A percentile compares a stretch with the other conserved stretches of the same genome.
phyloP scores from a whole-genome alignment of 2,888 invertebrate species.

The Synergus gifuensis region DNA sequence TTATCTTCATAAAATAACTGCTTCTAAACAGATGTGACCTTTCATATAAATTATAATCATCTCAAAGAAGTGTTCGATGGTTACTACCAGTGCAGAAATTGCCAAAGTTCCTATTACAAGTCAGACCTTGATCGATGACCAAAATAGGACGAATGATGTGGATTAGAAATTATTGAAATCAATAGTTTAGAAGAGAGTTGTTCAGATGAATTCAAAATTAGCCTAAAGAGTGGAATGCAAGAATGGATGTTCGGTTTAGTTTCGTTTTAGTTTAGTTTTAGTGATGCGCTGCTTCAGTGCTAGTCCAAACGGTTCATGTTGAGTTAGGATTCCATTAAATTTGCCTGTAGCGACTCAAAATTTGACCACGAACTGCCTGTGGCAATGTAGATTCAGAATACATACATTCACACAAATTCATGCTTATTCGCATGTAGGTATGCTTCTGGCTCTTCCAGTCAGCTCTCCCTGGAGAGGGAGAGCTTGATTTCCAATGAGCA shows the following conservation, averaged over 20 bases:
- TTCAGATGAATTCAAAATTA: not conserved
- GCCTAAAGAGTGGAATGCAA: not conserved
- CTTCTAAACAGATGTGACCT: not conserved
- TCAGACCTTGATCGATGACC: no score
- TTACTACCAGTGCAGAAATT: no score
- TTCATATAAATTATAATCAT: not conserved
- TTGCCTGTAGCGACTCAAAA: conserved; percentile 35
- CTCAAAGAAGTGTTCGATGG: not conserved
- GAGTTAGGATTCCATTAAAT: conserved; percentile 35
- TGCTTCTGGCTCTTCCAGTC: conserved; percentile 45
- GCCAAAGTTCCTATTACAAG: no score
- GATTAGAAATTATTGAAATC: no score
- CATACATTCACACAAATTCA: conserved; percentile 38
- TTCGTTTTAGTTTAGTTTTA: not conserved
- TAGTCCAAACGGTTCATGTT: conserved; percentile 31
- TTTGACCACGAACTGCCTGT: conserved; percentile 41
- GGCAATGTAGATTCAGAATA: conserved; percentile 39
- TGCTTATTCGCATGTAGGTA: conserved; percentile 21
- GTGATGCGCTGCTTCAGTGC: not conserved
- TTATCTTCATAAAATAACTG: conserved; percentile 4
- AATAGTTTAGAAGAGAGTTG: not conserved
- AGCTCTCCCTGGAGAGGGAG: conserved; percentile 60
- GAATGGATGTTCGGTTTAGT: not conserved
- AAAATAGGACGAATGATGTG: no score
- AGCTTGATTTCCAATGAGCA: conserved; percentile 61